Conservation (phyloP, 2,113 vertebrate species). For the Toxostoma redivivum region DNA sequence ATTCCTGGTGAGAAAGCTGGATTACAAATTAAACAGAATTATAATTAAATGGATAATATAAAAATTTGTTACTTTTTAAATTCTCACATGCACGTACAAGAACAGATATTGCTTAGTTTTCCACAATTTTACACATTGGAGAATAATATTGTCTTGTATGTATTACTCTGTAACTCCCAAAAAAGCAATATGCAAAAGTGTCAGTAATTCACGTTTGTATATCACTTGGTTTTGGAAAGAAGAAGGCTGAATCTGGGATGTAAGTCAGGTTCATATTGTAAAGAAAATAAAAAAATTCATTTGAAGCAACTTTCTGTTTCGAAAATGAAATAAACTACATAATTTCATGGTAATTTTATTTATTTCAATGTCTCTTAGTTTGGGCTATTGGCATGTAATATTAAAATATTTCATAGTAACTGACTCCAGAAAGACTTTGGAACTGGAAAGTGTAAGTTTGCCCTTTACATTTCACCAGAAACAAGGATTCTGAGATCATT, state of each 20-base stretch:
- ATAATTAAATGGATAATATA: neutral
- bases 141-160: neutral
- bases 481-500: neutral
- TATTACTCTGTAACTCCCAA: neutral
- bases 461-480: neutral
- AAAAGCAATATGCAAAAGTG: neutral
- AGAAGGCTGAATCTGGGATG: neutral
- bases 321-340: neutral
- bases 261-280: neutral
- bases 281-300: neutral
- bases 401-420: neutral
- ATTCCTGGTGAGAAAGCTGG: neutral
- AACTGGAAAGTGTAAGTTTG: neutral
- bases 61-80: neutral
- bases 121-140: neutral
- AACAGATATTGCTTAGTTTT: neutral
- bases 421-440: neutral
- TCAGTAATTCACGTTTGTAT: neutral
- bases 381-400: neutral
- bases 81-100: neutral
- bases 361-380: neutral
- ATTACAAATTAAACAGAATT: neutral
- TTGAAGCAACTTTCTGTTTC: neutral
- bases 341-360: neutral
- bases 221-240: neutral